Evolutionary conservation across 2,888 invertebrate genomes (phyloP), one percentile per base, ranked within the genome.

Genomic region (Octonoba sinensis): DNA sequence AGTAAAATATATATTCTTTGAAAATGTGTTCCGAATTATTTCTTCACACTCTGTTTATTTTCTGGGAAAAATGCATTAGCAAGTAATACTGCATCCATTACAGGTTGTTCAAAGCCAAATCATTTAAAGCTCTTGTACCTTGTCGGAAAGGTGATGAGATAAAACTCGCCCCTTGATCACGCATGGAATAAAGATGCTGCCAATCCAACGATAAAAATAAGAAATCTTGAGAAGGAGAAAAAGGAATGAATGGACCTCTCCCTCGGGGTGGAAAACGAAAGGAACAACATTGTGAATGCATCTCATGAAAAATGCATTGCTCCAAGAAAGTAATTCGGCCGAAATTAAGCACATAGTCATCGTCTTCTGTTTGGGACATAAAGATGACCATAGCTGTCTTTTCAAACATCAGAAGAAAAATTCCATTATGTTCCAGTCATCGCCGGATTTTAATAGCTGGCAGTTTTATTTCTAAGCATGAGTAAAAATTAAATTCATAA

Each of bases 221-320:
- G 56, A 65, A 65, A 74, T 57, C 49, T 47, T 57, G 47, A 56
- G 59, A 47, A 46, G 47, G 56, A 74, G 66, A 57, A 73, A 73
- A 73, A 59, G 20, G 16, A 59, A 44, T 59, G 13, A 24, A 18
- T 47, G 12, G 44, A 1, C 56, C 46, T 44, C 46, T 71, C 24
- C 47, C 49, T 27, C 22, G 44, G 27, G n/a, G 46, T 18, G 15
- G 60, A 59, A 60, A 36, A 27, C 27, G 27, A 24, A 27, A 46
- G 59, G 54, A 54, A 20, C 54, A 54, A 44, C 64, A 54, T 66
- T 65, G 46, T 66, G 56, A 71, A 78, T 78, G 78, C 78, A 71
- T 65, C 78, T 78, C 78, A 78, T 78, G 78, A 78, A 78, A 78
- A 78, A 78, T 78, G 65, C 78, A 78, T 78, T 15, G 27, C 24